Evolutionary conservation across 1,140 invertebrate genomes (phyloP), one percentile per base, ranked within the genome.

Genomic region (Pinna nobilis): DNA sequence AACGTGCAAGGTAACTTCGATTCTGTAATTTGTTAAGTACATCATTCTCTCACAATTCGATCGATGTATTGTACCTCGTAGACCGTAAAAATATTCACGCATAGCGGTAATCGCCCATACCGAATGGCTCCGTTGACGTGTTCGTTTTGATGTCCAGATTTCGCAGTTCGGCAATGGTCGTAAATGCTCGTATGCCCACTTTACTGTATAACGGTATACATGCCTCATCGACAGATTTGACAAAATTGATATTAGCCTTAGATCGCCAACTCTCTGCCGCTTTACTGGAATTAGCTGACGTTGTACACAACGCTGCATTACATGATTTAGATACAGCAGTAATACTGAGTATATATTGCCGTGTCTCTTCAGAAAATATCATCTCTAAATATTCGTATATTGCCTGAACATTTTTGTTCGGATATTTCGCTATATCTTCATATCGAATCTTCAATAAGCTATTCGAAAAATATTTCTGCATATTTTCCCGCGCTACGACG

Each of bases 351-450:
- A 78, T 44, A 30, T 53, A 74, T 1, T 37, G 18, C 23, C 68
- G 32, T 11, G 64, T 59, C n/a, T 44, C 25, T 4, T 18, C 1
- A 6, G 71, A 66, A 49, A 55, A 74, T 7, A 35, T 30, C 32
- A 75, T 32, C 0, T 55, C 44, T 33, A 67, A 7, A 65, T 72
- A 78, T 0, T 67, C 20, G 41, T 78, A 78, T 44, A 78, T 9
- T 15, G 32, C 37, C 23, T 78, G 49, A 3, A 72, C 41, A 18
- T 60, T 30, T n/a, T 65, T n/a, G 11, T 65, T 30, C 7, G 77
- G 77, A 15, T 55, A 51, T 33, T 69, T 55, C 0, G 72, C 71
- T 35, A 78, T 2, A 28, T 60, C 73, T 41, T 78, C 77, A 53
- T 78, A 78, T 1, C 60, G 28, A 30, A 75, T 50, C 2, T 47